These are phyloP conservation scores for Bucco capensis DNA, from an alignment of 2,113 vertebrate species.

Conservation along the genomic window DNA sequence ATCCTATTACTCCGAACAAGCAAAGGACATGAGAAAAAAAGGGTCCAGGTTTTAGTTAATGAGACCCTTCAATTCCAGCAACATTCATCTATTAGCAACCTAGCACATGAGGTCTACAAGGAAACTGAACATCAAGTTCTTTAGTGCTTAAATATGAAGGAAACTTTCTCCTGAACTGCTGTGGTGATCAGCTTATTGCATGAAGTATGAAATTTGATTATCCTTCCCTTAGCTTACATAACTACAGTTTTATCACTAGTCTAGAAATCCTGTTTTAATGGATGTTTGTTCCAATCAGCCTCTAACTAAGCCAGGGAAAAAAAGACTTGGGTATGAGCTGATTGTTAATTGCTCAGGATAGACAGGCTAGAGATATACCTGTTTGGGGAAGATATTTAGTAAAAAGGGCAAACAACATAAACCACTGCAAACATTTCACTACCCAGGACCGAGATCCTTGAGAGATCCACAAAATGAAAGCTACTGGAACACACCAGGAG, in stretches of 20 bases:
- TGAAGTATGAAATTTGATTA: neutral
- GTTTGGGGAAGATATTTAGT: neutral
- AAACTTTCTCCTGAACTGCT: neutral
- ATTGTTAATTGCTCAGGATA: neutral
- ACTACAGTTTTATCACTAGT: neutral
- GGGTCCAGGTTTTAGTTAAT: neutral
- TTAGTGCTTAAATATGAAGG: neutral
- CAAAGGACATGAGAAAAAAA: neutral
- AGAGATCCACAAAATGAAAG: neutral
- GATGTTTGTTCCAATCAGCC: neutral
- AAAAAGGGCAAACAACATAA: neutral
- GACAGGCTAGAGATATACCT: neutral
- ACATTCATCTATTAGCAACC: neutral
- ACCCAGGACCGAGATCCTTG: neutral
- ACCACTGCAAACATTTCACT: neutral
- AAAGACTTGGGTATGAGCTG: neutral
- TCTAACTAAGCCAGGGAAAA: neutral
- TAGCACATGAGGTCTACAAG: neutral
- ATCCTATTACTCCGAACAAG: neutral
- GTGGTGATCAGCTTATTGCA: neutral
- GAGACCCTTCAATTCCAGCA: neutral
- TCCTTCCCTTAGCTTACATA: neutral
- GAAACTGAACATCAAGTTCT: neutral
- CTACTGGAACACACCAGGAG: neutral
- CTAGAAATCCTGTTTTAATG: neutral